Percentiles rank a stretch among this genome's conserved stretches.
These are phyloP conservation scores for Aquatica leii DNA, from an alignment of 2,888 invertebrate species.

Conservation along the genomic window DNA sequence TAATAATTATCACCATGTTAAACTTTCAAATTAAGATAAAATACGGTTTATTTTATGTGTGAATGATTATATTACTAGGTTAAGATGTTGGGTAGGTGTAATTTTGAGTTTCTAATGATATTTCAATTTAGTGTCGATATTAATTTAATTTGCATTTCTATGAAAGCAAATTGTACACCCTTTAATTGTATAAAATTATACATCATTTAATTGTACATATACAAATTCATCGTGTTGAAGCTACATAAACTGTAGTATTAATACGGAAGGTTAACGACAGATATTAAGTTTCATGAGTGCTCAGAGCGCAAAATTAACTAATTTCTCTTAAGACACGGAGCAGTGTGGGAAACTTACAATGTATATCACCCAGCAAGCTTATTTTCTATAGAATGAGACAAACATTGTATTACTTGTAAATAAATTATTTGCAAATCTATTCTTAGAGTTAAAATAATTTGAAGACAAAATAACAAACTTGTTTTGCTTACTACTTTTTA, in stretches of 20 bases:
- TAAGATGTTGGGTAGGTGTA: too few species aligned
- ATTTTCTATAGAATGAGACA: conserved; percentile 50
- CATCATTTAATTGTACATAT: conserved; percentile 30
- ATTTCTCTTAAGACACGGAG: conserved; percentile 52
- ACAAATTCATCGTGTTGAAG: conserved; percentile 33
- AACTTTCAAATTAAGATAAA: too few species aligned
- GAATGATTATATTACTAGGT: too few species aligned
- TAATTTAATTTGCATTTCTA: conserved; percentile 13
- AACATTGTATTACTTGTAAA: conserved; percentile 27
- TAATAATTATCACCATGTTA: too few species aligned
- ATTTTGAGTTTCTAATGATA: too few species aligned
- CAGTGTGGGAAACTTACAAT: conserved; percentile 49
- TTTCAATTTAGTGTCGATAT: conserved; percentile 2
- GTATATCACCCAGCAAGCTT: conserved; percentile 49
- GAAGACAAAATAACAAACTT: conserved; percentile 19
- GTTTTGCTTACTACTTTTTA: conserved; percentile 16
- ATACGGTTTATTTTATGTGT: too few species aligned
- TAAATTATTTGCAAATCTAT: conserved; percentile 31
- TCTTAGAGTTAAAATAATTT: conserved; percentile 23
- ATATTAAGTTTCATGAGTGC: conserved; percentile 51
- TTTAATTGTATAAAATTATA: conserved; percentile 18
- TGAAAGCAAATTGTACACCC: conserved; percentile 10
- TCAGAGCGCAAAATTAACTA: conserved; percentile 52
- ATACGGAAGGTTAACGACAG: conserved; percentile 47
- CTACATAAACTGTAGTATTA: conserved; percentile 38